Base-by-base conservation (phyloP, 2,113 vertebrate species). In the Progne subis region DNA sequence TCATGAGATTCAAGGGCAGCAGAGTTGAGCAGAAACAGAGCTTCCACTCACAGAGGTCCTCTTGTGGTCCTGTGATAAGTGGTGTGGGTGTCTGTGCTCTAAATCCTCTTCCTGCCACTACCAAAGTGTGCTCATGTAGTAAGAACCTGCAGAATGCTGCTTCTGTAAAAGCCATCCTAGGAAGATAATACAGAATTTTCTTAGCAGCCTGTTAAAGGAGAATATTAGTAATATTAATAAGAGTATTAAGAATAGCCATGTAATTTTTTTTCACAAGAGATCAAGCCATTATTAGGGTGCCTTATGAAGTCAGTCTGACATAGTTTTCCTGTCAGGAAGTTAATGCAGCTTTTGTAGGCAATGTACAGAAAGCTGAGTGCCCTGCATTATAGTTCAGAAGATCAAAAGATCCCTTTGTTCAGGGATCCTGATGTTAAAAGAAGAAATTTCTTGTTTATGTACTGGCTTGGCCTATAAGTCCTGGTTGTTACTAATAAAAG, bases 331-430 rank as follows among this genome's bases (percentile, higher is more conserved):
- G 57, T 43, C 3, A 2, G 87, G 83, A 93, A 94, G 52, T 93
- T 92, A 86, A 68, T 84, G 67, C 76, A 80, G 71, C 84, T 95
- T 97, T 94, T 93, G 56, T 86, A 86, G 75, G 78, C 96, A 96
- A 96, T 72, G 68, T 91, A 94, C 63, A 97, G 94, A 97, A 97
- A 96, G 81, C 82, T 60, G 83, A 96, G 78, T 37, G 55, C 24
- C 76, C 71, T 94, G 82, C 82, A 80, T 94, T 94, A 91, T 67
- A 76, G 91, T 81, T 88, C 71, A 96, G 88, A 90, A 90, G 95
- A 94, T 94, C 94, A 96, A 86, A 82, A 91, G 88, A 90, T 74
- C 37, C 32, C 56, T 97, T 95, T 97, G 94, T 96, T 94, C 77
- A 82, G 84, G 47, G 34, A 90, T 84, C 77, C 91, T 94, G 89